Conservation (phyloP, 2,797 vertebrate species). For the Ceryle rudis region DNA sequence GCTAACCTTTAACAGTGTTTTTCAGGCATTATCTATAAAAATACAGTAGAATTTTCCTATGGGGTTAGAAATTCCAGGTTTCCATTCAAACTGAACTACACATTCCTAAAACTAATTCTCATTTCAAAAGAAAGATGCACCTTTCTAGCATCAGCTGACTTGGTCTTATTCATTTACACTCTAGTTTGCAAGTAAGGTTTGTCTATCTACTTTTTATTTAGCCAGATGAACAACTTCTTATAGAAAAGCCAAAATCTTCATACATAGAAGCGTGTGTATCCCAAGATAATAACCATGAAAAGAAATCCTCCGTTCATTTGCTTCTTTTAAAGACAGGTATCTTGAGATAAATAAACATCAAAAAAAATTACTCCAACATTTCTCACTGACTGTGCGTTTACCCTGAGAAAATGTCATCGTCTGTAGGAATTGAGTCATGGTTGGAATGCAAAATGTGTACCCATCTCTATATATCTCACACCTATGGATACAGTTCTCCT, state of each 20-base stretch:
- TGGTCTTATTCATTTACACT: neutral
- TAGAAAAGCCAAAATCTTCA: neutral
- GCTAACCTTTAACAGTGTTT: neutral
- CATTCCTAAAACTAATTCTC: neutral
- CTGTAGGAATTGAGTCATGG: neutral
- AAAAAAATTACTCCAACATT: neutral
- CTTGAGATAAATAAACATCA: slow-evolving; percentile 28
- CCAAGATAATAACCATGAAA: neutral
- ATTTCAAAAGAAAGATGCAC: neutral
- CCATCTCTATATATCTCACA: neutral
- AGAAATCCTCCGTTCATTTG: neutral
- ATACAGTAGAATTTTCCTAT: neutral
- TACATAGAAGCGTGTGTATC: neutral
- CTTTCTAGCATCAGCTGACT: neutral
- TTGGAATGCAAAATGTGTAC: neutral
- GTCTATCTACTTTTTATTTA: neutral
- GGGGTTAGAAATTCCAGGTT: neutral
- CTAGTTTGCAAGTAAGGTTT: neutral
- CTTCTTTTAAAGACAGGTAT: neutral
- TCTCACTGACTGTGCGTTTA: slow-evolving; percentile 18
- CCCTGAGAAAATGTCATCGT: neutral
- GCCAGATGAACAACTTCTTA: neutral
- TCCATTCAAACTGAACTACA: neutral
- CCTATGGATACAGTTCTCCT: neutral
- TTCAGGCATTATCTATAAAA: neutral